Base-by-base conservation (phyloP, 2,113 vertebrate species). In the Thamnophis sirtalis region DNA sequence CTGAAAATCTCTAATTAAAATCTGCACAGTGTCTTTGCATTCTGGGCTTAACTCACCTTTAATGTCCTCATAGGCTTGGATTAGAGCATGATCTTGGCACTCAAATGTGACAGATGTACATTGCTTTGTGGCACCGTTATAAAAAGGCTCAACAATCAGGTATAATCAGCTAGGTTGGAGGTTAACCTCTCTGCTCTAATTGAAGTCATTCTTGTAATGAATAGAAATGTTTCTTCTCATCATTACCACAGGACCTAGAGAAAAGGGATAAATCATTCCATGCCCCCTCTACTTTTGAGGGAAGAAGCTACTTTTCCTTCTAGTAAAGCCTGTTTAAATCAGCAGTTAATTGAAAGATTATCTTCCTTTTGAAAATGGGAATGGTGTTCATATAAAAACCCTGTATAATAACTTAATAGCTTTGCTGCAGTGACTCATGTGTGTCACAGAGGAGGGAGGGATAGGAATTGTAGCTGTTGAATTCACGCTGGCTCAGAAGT, bases 1-100 rank as follows among this genome's bases (percentile, higher is more conserved):
- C 13, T 63, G 55, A 96, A 96, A 86, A 97, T 97, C 96, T 96
- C 96, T 97, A 97, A 97, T 97, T 97, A 96, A 97, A 97, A 97
- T 97, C 96, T 96, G 92, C 84, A 63, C 95, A 93, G 91, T 95
- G 91, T 88, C 92, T 89, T 95, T 89, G 93, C 93, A 93, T 94
- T 96, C 95, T 95, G 88, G 94, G 94, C 93, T 95, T 94, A 95
- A 94, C 93, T 95, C 94, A 95, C 96, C 92, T 95, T 92, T 95
- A 94, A 96, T 96, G 96, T 96, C 94, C 93, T 96, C 84, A 91
- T 0, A 1, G 94, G 48, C 73, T 90, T 84, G 87, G 94, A 92
- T 95, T 93, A 92, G 89, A 80, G 95, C 95, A 93, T 93, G 91
- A 90, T 84, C 91, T 43, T 94, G 92, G 93, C 90, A 94, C 88